Percentiles rank a stretch among this genome's conserved stretches.
phyloP scores from a whole-genome alignment of 2,888 invertebrate genomes.

The Idaea biselata region DNA sequence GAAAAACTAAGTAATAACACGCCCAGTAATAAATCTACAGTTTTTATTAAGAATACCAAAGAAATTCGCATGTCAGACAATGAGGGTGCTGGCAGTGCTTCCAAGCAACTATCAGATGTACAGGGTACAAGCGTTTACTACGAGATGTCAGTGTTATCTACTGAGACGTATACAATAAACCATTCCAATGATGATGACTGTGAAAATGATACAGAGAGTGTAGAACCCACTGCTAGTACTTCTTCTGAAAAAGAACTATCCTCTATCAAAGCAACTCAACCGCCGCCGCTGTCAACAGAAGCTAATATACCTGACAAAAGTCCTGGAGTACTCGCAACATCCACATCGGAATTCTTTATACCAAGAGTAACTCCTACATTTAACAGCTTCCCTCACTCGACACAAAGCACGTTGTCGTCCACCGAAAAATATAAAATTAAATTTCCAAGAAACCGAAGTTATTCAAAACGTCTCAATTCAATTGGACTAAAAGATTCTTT shows the following conservation, averaged over 20 bases:
- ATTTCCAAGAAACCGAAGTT: constrained; percentile 56
- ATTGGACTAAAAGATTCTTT: constrained; percentile 59
- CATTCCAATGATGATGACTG: constrained; percentile 65
- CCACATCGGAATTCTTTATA: constrained; percentile 41
- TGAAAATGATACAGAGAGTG: constrained; percentile 57
- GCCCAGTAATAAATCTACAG: constrained; percentile 71
- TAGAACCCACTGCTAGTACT: constrained; percentile 53
- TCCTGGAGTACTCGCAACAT: constrained; percentile 40
- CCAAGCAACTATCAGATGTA: constrained; percentile 68
- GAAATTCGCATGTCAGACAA: constrained; percentile 70
- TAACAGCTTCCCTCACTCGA: constrained; percentile 43
- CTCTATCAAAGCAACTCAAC: constrained; percentile 45
- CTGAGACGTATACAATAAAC: constrained; percentile 68
- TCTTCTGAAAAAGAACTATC: constrained; percentile 52
- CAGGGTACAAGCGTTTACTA: constrained; percentile 78
- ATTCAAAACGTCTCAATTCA: constrained; percentile 65
- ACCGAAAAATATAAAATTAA: constrained; percentile 52
- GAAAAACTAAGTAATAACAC: constrained; percentile 69
- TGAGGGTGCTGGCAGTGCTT: constrained; percentile 61
- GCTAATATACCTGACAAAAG: constrained; percentile 34
- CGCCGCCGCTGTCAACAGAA: constrained; percentile 38
- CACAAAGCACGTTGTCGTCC: constrained; percentile 50
- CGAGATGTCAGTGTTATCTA: constrained; percentile 73
- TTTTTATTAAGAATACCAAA: constrained; percentile 79
- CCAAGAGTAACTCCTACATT: constrained; percentile 28